Conservation (phyloP, 1,140 invertebrate species). For the Gryllus bimaculatus region DNA sequence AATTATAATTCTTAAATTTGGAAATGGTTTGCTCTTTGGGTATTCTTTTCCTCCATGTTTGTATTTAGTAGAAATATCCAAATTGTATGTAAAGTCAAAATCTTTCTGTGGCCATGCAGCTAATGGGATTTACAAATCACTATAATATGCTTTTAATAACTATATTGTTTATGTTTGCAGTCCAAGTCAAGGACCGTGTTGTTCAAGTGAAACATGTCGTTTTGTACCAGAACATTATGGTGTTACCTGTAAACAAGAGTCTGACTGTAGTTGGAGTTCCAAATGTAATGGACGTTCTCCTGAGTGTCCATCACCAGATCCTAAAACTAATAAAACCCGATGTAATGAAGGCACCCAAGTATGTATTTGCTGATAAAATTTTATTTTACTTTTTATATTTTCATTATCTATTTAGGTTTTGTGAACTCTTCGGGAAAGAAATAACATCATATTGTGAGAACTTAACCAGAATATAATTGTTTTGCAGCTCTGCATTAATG, state of each 20-base stretch:
- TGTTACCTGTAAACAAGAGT: slow-evolving; percentile 69
- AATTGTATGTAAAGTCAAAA: no score
- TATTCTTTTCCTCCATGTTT: no score
- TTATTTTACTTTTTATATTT: not conserved
- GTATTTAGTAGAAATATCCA: no score
- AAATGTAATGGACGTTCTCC: slow-evolving; percentile 76
- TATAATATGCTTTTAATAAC: slow-evolving; percentile 21
- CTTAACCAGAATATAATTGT: slow-evolving; percentile 21
- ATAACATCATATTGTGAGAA: not conserved
- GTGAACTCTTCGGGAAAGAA: not conserved
- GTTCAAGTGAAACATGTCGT: slow-evolving; percentile 66
- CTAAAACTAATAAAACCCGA: slow-evolving; percentile 69
- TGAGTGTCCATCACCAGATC: slow-evolving; percentile 71
- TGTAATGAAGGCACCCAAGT: slow-evolving; percentile 74
- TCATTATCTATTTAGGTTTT: not conserved
- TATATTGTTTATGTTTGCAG: slow-evolving; percentile 41
- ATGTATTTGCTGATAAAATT: slow-evolving; percentile 16
- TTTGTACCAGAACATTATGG: slow-evolving; percentile 58
- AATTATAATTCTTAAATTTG: no score
- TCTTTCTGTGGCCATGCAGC: no score
- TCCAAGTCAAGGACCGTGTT: slow-evolving; percentile 95
- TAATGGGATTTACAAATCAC: no score
- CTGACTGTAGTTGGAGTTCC: slow-evolving; percentile 79
- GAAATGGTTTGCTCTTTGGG: no score
- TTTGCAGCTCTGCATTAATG: slow-evolving; percentile 78